These are phyloP conservation scores for Centropristis striata DNA, from an alignment of 2,113 vertebrate species.

Conservation along the genomic window DNA sequence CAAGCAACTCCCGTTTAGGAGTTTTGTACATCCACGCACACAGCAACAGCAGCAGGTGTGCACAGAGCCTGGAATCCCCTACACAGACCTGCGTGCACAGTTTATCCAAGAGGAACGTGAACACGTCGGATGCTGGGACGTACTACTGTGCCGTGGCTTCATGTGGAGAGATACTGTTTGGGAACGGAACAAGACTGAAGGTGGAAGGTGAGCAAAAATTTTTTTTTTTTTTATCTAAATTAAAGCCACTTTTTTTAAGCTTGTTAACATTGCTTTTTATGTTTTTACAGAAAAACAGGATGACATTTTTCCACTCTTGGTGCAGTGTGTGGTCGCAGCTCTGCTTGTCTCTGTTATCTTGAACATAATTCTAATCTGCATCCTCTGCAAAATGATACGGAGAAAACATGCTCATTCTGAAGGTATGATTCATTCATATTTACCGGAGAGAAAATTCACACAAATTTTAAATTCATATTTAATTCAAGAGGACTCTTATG, in stretches of 20 bases:
- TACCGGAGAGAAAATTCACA: too few relatives aligned
- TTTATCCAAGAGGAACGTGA: slow-evolving; percentile 43
- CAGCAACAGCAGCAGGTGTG: slow-evolving; percentile 39
- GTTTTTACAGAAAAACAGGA: slow-evolving; percentile 24
- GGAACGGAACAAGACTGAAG: slow-evolving; percentile 54
- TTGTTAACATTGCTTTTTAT: not conserved
- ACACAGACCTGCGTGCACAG: slow-evolving; percentile 52
- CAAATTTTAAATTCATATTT: too few relatives aligned
- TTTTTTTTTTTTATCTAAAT: too few relatives aligned
- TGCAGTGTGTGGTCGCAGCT: slow-evolving; percentile 2
- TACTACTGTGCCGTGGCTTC: slow-evolving; percentile 71
- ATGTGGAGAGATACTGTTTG: slow-evolving; percentile 68
- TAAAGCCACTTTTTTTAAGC: not conserved
- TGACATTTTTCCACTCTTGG: not conserved
- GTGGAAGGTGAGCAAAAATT: slow-evolving; percentile 24
- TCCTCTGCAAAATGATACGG: slow-evolving; percentile 24
- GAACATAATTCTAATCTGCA: slow-evolving; percentile 18
- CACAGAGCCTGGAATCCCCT: not conserved
- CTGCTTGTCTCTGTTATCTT: slow-evolving; percentile 34
- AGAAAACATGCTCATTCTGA: not conserved
- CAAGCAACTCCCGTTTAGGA: slow-evolving; percentile 35
- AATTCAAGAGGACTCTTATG: too few relatives aligned
- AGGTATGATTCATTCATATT: slow-evolving; percentile 36
- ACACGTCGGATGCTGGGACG: slow-evolving; percentile 29
- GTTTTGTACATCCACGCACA: slow-evolving; percentile 46